These are phyloP conservation scores for Ethmia dodecea DNA, from an alignment of 2,888 invertebrate genomes.

Conservation along the genomic window DNA sequence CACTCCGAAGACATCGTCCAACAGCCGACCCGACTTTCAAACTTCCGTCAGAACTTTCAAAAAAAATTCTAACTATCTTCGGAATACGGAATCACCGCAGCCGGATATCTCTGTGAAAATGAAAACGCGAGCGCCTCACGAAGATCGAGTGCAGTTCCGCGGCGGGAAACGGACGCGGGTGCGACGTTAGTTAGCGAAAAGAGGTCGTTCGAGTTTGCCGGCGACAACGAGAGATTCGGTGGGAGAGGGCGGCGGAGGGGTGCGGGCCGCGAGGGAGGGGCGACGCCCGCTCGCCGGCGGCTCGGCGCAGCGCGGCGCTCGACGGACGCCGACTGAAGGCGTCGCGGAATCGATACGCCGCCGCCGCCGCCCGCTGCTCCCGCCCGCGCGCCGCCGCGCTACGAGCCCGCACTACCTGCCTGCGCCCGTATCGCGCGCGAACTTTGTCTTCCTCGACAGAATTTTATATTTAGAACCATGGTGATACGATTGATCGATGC, in stretches of 20 bases:
- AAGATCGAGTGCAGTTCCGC: conserved; percentile 62
- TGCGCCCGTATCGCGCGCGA: conserved; percentile 74
- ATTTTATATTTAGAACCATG: conserved; percentile 77
- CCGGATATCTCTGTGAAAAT: conserved; percentile 1
- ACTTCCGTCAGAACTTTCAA: too few relatives aligned
- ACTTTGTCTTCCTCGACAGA: conserved; percentile 74
- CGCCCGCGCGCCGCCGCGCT: conserved; percentile 47
- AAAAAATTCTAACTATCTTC: background rate
- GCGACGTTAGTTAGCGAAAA: conserved; percentile 73
- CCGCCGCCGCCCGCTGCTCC: conserved; percentile 67
- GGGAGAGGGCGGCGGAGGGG: conserved; percentile 34
- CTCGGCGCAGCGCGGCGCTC: conserved; percentile 76
- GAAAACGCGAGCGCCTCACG: conserved; percentile 15
- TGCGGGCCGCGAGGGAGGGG: conserved; percentile 43
- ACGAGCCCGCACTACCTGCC: conserved; percentile 44
- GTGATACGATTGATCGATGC: conserved; percentile 75
- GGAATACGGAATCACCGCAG: background rate
- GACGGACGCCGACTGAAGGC: conserved; percentile 75
- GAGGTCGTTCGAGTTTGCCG: conserved; percentile 76
- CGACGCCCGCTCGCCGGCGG: conserved; percentile 64
- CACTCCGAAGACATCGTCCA: too few relatives aligned
- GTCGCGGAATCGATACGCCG: conserved; percentile 71
- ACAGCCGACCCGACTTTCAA: too few relatives aligned
- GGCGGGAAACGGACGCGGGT: conserved; percentile 63
- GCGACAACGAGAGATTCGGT: conserved; percentile 55